Conservation (phyloP, 2,888 invertebrate species). For the Endotricha flammealis region DNA sequence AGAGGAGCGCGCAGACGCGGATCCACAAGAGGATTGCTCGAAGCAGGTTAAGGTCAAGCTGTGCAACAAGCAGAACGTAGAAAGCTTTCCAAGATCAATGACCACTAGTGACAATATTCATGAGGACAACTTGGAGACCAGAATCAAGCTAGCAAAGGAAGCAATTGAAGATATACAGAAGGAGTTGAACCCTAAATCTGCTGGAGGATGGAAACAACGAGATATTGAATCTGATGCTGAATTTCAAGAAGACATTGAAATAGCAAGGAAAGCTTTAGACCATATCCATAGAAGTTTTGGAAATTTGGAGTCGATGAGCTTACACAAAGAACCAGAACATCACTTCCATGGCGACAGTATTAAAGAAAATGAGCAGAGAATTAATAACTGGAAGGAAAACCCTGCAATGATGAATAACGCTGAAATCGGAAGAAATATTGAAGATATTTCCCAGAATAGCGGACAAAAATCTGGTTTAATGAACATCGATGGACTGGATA, state of each 20-base stretch:
- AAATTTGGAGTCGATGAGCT: conserved; percentile 41
- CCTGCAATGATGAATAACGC: conserved; percentile 48
- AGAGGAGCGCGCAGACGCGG: conserved; percentile 47
- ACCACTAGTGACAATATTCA: conserved; percentile 27
- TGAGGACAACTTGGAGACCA: conserved; percentile 53
- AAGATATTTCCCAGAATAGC: conserved; percentile 46
- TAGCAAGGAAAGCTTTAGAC: conserved; percentile 49
- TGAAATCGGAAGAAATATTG: conserved; percentile 53
- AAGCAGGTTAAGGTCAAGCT: conserved; percentile 58
- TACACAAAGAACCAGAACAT: conserved; percentile 32
- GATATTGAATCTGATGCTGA: conserved; percentile 35
- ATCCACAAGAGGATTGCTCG: conserved; percentile 47
- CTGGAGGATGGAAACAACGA: conserved; percentile 28
- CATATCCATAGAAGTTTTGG: conserved; percentile 50
- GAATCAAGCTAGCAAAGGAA: conserved; percentile 56
- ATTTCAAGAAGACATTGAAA: conserved; percentile 53
- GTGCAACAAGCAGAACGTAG: conserved; percentile 40
- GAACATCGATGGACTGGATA: conserved; percentile 11
- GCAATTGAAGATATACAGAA: conserved; percentile 59
- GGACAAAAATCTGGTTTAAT: conserved; percentile 16
- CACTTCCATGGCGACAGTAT: conserved; percentile 27
- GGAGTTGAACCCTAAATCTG: conserved; percentile 36
- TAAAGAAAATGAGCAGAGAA: conserved; percentile 44
- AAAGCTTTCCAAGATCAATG: conserved; percentile 27
- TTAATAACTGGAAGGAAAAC: conserved; percentile 58